phyloP scores from a whole-genome alignment of 1,140 invertebrate genomes.

The Drosophila micromelanica region DNA sequence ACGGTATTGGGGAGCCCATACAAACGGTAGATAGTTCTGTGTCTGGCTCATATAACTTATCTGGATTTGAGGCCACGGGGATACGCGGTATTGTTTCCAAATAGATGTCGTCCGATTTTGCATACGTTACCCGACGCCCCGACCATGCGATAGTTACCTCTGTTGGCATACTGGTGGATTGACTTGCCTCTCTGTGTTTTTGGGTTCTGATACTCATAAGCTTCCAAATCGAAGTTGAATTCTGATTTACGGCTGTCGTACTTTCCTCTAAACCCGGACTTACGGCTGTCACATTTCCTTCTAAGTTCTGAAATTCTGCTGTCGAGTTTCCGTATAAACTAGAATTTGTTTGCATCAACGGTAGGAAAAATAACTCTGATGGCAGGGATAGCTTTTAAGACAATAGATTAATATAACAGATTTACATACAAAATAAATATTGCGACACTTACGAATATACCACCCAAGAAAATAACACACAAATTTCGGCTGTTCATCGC shows the following conservation, averaged over 20 bases:
- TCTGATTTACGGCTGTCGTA: no score
- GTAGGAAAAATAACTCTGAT: background rate
- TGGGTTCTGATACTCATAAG: no score
- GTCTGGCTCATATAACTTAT: conserved; percentile 18
- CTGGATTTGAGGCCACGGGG: conserved; percentile 2
- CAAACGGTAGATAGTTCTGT: conserved; percentile 17
- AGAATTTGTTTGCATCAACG: no score
- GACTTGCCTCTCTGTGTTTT: no score
- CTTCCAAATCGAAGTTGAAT: no score
- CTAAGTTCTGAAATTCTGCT: no score
- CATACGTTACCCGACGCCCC: conserved; percentile 3
- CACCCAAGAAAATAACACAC: background rate
- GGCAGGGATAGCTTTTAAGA: background rate
- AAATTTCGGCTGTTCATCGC: conserved; percentile 1
- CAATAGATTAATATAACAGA: background rate
- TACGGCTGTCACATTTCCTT: no score
- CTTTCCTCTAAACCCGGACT: no score
- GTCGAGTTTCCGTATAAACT: no score
- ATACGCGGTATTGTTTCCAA: background rate
- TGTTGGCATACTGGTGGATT: no score
- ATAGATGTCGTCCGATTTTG: background rate
- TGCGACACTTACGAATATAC: background rate
- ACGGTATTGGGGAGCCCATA: conserved; percentile 21
- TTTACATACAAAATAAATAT: background rate
- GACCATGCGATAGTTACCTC: no score